Evolutionary conservation across 2,888 invertebrate genomes (phyloP), one percentile per base, ranked within the genome.

Genomic region (Clivina fossor): DNA sequence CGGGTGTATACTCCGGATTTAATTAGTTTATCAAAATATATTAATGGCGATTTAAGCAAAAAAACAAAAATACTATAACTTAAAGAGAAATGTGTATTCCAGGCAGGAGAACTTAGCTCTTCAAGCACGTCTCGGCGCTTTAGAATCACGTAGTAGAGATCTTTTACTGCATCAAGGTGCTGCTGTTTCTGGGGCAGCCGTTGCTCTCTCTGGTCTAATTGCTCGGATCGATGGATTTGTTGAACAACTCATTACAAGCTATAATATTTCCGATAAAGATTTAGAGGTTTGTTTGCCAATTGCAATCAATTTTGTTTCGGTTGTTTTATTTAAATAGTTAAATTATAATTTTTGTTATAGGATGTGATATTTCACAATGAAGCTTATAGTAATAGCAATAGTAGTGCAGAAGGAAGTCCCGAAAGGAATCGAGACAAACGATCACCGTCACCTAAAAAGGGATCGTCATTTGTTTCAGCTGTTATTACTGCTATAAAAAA

Each of bases 341-440:
- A n/a, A n/a, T n/a, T n/a, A n/a, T n/a, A n/a, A 13, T 19, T 50
- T 18, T 49, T 44, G 8, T 70, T 70, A 59, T 63, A 85, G 85
- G 85, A 89, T 66, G 83, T 84, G 56, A 84, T 89, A 63, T 90
- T 83, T 71, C 88, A 89, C 68, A 89, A 88, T 65, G 90, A 90
- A 70, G 85, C 83, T 0, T 87, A 83, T 70, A 84, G 85, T 66
- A 83, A 82, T 65, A 87, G 85, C 69, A 83, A 85, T 70, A 84
- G 86, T 68, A 83, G 85, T 64, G 78, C 82, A 49, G 85, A 86
- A 28, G 80, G 83, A 7, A 83, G 84, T 35, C 86, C 86, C 0
- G 82, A 82, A 57, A 70, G 69, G 61, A 67, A 66, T n/a, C 66
- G 66, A 44, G 66, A 68, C 22, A 72, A 71, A 50, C 68, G 69